Base-by-base conservation (phyloP, 1,140 invertebrate species). In the Gryon sp. region DNA sequence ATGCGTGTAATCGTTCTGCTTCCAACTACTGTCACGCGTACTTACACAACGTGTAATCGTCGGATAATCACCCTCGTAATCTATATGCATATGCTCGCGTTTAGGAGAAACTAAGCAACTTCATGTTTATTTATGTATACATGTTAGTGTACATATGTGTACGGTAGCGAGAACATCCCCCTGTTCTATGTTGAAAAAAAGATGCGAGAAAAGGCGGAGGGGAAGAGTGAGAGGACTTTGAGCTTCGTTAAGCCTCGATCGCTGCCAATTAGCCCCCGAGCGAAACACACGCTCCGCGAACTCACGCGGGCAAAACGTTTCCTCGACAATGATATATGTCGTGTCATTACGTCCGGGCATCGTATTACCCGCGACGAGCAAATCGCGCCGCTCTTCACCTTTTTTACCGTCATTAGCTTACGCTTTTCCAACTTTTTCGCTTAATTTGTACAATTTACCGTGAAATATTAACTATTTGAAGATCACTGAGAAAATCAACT, bases 21-120 rank as follows among this genome's bases (percentile, higher is more conserved):
- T n/a, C 18, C 38, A 24, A 76, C 72, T 76, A 81, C 79, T 86
- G 82, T 84, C 82, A 81, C 81, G 80, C 79, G 70, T 78, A 80
- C 76, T 86, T 84, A 78, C 81, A 76, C 78, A 83, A 84, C 82
- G 65, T 85, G 79, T 85, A 86, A 87, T 86, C 82, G 81, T 48
- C 76, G 76, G 76, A 80, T 86, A 85, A 86, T 85, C 80, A 74
- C 48, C 76, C 76, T 46, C 36, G 77, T 78, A 79, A 83, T 84
- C 78, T 84, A 81, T 77, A 68, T 76, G 72, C 38, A 68, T 68
- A 70, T 66, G 59, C 52, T 22, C 65, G 48, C 36, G 55, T 52
- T 73, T 46, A n/a, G n/a, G n/a, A n/a, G n/a, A n/a, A n/a, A n/a
- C n/a, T n/a, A n/a, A n/a, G n/a, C n/a, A n/a, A n/a, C n/a, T n/a